Evolutionary conservation across 2,113 vertebrate species (phyloP), one percentile per base, ranked within the genome.

Genomic region (Morone chrysops): DNA sequence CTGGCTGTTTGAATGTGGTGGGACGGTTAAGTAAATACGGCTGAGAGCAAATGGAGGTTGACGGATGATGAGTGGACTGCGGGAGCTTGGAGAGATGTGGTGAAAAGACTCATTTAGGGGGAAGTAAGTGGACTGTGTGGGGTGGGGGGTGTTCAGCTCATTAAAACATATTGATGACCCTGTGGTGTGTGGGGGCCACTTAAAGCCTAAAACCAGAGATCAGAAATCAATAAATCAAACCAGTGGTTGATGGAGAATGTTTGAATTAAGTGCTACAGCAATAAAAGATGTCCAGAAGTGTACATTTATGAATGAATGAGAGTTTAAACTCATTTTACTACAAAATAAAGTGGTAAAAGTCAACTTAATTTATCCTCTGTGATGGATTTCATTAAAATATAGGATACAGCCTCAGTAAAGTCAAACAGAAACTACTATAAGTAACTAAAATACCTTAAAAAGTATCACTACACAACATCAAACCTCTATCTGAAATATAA

Each of bases 11-110:
- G 10, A 60, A 45, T 62, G 79, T 17, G 51, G 51, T 25, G 51
- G 47, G 51, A 14, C 14, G 36, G 75, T 81, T 84, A 38, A 62
- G 62, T 78, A 81, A 90, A 90, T 56, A 90, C 0, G 4, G 12
- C 60, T 4, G 2, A 2, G 60, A 47, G 53, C 59, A 83, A 71
- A 85, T 54, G 56, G 80, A 87, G 77, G 80, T 12, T 72, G 60
- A 72, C 7, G 48, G 56, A 78, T 77, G 83, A 68, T 0, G 53
- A 72, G 79, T n/a, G 60, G 60, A 60, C 74, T 20, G 75, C 2
- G 0, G 82, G 59, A 81, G 83, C 17, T 18, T 41, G 43, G 22
- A 61, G 45, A 67, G 54, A 43, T 16, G 11, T 62, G 18, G 6
- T 5, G 47, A 13, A 10, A 53, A 59, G 45, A 43, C 31, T 18